Evolutionary conservation across 1,140 invertebrate species (phyloP), one percentile per base, ranked within the genome.

Genomic region (Kradibia gibbosae): DNA sequence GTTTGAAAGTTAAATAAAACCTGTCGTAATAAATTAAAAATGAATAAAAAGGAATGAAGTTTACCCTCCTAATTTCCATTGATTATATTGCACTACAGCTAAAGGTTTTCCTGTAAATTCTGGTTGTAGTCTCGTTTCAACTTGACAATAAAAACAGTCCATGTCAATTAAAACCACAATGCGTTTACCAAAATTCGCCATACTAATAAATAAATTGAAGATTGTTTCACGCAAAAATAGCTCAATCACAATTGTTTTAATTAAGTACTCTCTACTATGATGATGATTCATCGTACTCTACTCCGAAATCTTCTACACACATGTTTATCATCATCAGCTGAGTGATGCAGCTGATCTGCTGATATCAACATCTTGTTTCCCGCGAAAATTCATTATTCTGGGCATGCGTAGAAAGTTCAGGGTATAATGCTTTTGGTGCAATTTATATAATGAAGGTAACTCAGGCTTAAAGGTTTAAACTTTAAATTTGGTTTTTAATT

Each of bases 111-210:
- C 97, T 88, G 93, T 92, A 82, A 96, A 92, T 73, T 93, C 91
- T 5, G 97, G 97, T 87, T 97, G 93, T 36, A 96, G 90, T 90
- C 97, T 95, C 87, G 97, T 95, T 92, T 99, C 98, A 1, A 99
- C 98, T 93, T 97, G 96, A 86, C 98, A 98, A 90, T 98, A 99
- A 90, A 99, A 99, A 92, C 98, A 99, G 89, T 99, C 98, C 98
- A 99, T 99, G 87, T 99, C 98, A 78, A 99, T 95, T 67, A 99
- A 92, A 10, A 96, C 94, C 28, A 99, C 92, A 50, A 98, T 94
- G 87, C 97, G 91, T 81, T 93, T 90, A 70, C 80, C 85, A 8
- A 85, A 83, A 78, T 57, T 85, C 20, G 86, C 65, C 89, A 90
- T 91, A 62, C 31, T 85, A 25, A 67, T 53, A 34, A 13, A 15